Evolutionary conservation across 2,113 vertebrate genomes (phyloP), one percentile per base, ranked within the genome.

Genomic region (Colinus virginianus): DNA sequence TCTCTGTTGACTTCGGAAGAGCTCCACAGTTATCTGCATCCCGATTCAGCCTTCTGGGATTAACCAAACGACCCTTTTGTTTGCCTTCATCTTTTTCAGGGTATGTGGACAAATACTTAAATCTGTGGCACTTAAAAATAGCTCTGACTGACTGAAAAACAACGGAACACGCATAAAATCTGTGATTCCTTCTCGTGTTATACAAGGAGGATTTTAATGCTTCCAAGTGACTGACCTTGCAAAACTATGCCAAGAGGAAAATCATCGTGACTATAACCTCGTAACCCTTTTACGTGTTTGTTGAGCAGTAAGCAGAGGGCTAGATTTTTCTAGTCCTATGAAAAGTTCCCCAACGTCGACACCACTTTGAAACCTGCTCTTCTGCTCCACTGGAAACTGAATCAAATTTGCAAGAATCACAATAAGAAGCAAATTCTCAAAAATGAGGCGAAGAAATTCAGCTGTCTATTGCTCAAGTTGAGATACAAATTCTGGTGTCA

Each of bases 61-160:
- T 85, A 80, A 80, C 85, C 40, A 85, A 92, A 80, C 0, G 2
- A 93, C 48, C 46, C 51, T 72, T 87, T 91, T 94, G 86, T 94
- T 94, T 75, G 74, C 55, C 17, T 83, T 23, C 59, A 78, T 71
- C 87, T 84, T 13, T 59, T 89, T 71, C 67, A 42, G 88, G 78
- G 38, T 68, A 85, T 0, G 0, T 36, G 62, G 84, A 94, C 74
- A 83, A 93, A 80, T 48, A 86, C 71, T 93, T 88, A 68, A 77
- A 83, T 43, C 55, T 82, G 85, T 36, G 71, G 71, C 80, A 49
- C 53, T 78, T 91, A 79, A 96, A 68, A 94, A 76, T 34, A 95
- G 87, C 59, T 62, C 75, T 28, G 69, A 51, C 36, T 81, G 78
- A 18, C 64, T 84, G 68, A 62, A 87, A 78, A 61, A 78, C n/a